Conservation (phyloP, 2,113 vertebrate genomes). For the Oreochromis niloticus region DNA sequence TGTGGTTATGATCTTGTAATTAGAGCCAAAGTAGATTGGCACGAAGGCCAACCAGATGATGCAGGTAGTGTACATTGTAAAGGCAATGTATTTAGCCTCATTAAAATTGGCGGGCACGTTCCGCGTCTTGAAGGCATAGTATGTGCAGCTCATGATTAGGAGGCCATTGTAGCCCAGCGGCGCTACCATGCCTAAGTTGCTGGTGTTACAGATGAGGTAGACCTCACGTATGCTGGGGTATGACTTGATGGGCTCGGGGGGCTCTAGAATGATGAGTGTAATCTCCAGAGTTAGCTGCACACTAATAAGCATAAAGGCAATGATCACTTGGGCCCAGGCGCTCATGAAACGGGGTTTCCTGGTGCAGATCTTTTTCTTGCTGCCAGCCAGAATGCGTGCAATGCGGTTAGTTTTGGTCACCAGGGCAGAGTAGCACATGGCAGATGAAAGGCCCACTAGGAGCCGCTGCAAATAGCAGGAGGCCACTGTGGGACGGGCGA, state of each 20-base stretch:
- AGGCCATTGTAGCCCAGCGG: slow-evolving; percentile 96
- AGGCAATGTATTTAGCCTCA: slow-evolving; percentile 98
- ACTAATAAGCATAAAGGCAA: slow-evolving; percentile 90
- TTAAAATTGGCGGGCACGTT: slow-evolving; percentile 99
- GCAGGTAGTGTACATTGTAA: slow-evolving; percentile 99
- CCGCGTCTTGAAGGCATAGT: slow-evolving; percentile 98
- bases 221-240: slow-evolving; percentile 96
- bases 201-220: slow-evolving; percentile 97
- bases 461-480: slow-evolving; percentile 97
- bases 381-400: slow-evolving; percentile 94
- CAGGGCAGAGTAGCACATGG: slow-evolving; percentile 97
- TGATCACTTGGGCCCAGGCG: slow-evolving; percentile 94
- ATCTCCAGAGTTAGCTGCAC: slow-evolving; percentile 91
- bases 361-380: slow-evolving; percentile 99
- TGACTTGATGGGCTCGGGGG: slow-evolving; percentile 90
- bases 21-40: slow-evolving; percentile 98
- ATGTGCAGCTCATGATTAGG: slow-evolving; percentile 98
- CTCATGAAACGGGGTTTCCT: slow-evolving; percentile 97
- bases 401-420: slow-evolving; percentile 99
- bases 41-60: slow-evolving; percentile 99
- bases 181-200: slow-evolving; percentile 93
- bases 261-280: slow-evolving; percentile 92
- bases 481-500: slow-evolving; percentile 85
- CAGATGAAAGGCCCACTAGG: slow-evolving; percentile 91
- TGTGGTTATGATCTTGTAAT: slow-evolving; percentile 99